Percentiles rank a stretch among this genome's conserved stretches.
These are phyloP conservation scores for Platycheirus albimanus DNA, from an alignment of 2,888 invertebrate genomes.

Conservation along the genomic window DNA sequence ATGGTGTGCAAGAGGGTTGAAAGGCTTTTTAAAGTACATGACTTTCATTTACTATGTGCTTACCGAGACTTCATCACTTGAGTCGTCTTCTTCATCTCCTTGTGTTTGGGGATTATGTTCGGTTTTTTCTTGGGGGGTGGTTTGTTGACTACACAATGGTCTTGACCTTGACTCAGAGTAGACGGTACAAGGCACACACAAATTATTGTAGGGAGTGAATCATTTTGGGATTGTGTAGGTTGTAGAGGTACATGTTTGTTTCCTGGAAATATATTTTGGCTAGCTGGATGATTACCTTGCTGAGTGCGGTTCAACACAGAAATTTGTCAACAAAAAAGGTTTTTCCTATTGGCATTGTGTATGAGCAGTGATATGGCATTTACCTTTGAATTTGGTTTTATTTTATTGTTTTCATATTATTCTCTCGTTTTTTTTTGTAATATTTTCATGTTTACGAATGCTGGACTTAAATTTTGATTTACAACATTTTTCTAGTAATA, in stretches of 20 bases:
- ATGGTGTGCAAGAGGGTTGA: conserved; percentile 36
- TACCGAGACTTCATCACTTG: conserved; percentile 71
- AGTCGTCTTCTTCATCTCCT: conserved; percentile 73
- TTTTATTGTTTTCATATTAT: conserved; percentile 1
- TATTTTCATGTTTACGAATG: too few relatives aligned
- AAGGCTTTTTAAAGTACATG: conserved; percentile 69
- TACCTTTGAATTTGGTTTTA: conserved; percentile 37
- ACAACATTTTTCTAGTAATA: too few relatives aligned
- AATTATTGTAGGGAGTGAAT: conserved; percentile 37
- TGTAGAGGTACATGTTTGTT: conserved; percentile 41
- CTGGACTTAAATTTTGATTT: too few relatives aligned
- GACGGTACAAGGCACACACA: conserved; percentile 59
- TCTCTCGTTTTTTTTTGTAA: too few relatives aligned
- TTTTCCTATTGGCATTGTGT: conserved; percentile 16
- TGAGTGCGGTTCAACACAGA: conserved; percentile 58
- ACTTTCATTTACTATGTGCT: conserved; percentile 67
- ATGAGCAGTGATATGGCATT: conserved; percentile 11
- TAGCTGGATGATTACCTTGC: conserved; percentile 56
- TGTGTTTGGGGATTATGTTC: conserved; percentile 69
- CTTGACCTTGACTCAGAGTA: conserved; percentile 74
- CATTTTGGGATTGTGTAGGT: conserved; percentile 62
- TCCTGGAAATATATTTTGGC: conserved; percentile 54
- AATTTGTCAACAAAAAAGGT: conserved; percentile 53
- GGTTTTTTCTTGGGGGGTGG: conserved; percentile 52
- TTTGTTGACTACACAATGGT: conserved; percentile 73